phyloP scores from a whole-genome alignment of 2,888 invertebrate genomes.

The Drosophila cognata region DNA sequence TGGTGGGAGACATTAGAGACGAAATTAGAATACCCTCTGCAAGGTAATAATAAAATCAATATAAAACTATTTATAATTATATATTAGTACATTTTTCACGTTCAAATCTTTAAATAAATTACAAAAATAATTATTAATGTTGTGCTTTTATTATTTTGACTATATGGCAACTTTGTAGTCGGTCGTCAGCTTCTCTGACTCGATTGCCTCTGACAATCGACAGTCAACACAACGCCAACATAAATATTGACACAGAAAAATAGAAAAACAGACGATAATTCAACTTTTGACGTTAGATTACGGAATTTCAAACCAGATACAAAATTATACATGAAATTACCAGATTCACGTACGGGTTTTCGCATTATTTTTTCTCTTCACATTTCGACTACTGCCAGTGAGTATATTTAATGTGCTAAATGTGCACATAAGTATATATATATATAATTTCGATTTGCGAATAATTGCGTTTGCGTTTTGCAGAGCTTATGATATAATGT shows the following conservation, averaged over 20 bases:
- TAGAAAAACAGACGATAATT: slow-evolving; percentile 3
- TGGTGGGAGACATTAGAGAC: background rate
- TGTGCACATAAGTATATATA: background rate
- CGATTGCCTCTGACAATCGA: slow-evolving; percentile 33
- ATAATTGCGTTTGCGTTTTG: slow-evolving; percentile 43
- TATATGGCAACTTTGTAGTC: slow-evolving; percentile 30
- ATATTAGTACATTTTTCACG: background rate
- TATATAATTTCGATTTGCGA: slow-evolving; percentile 15
- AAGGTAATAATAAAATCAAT: background rate
- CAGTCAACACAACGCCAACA: slow-evolving; percentile 15
- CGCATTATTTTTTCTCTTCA: slow-evolving; percentile 12
- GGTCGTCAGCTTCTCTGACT: slow-evolving; percentile 10
- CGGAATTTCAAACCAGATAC: slow-evolving; percentile 27
- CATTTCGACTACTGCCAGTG: slow-evolving; percentile 23
- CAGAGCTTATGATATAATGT: slow-evolving; percentile 72
- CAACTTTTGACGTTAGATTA: slow-evolving; percentile 35
- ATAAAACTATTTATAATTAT: background rate
- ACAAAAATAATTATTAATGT: background rate
- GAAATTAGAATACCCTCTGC: background rate
- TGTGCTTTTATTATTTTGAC: slow-evolving; percentile 4
- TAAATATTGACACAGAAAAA: slow-evolving; percentile 5
- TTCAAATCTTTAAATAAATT: background rate
- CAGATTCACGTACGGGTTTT: slow-evolving; percentile 9
- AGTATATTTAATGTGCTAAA: slow-evolving; percentile 7
- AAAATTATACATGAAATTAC: slow-evolving; percentile 56